Base-by-base conservation (phyloP, 2,888 invertebrate genomes). In the Lydus trimaculatus region DNA sequence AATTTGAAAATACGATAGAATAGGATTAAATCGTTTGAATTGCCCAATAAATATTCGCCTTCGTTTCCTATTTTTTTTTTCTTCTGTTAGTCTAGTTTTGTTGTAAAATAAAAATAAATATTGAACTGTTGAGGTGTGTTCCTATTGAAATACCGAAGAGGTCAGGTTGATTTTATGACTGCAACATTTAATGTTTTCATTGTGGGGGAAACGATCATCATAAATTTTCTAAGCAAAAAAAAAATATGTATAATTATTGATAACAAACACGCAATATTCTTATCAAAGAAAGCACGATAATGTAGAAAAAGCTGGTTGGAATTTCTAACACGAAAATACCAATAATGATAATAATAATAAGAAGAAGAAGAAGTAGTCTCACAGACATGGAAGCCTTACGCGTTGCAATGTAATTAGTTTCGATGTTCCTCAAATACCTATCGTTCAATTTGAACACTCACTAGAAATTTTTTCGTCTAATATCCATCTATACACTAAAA, bases 121-220 rank as follows among this genome's bases (percentile, higher is more conserved):
- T n/a, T n/a, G n/a, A n/a, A n/a, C n/a, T 43, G 43, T 7, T 6
- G 20, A 23, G 23, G 48, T 52, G 48, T 52, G 48, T 17, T 52
- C 11, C n/a, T 23, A 52, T 52, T 52, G 48, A 52, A 52, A 52
- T 52, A 52, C 48, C 48, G 48, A 23, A 52, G 48, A 52, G 48
- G 48, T 52, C 48, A 52, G 8, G 48, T 52, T 39, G 39, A 39
- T 39, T 9, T 33, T 43, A 43, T 43, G 17, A 17, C 43, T 43
- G n/a, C 39, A 39, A 39, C 39, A 48, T 48, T 48, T 52, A 52
- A 52, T 23, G 48, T 17, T 43, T n/a, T 13, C 11, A 8, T 8
- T 43, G 3, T 33, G n/a, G n/a, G n/a, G n/a, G n/a, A n/a, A n/a
- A n/a, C n/a, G n/a, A n/a, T n/a, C n/a, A n/a, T n/a, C n/a, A n/a